Conservation (phyloP, 2,888 invertebrate species). For the Netelia melanura region DNA sequence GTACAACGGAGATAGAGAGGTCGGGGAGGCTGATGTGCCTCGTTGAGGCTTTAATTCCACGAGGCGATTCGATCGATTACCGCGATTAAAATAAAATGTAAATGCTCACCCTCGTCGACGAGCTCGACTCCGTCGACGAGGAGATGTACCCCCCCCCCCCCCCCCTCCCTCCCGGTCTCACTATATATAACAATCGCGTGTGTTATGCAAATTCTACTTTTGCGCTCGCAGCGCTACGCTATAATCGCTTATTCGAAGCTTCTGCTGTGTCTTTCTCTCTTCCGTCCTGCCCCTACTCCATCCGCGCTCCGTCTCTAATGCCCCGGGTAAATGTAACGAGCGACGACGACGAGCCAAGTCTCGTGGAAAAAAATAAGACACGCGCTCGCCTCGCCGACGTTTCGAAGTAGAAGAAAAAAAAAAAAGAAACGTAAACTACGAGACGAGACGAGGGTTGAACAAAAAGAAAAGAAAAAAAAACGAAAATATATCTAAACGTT, state of each 20-base stretch:
- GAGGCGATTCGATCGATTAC: constrained; percentile 82
- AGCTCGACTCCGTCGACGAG: constrained; percentile 31
- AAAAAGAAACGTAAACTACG: constrained; percentile 21
- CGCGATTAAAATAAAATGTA: constrained; percentile 84
- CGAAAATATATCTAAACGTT: too few species aligned
- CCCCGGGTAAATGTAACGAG: constrained; percentile 79
- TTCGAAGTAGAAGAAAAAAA: constrained; percentile 19
- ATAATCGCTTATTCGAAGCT: constrained; percentile 84
- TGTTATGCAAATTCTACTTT: constrained; percentile 82
- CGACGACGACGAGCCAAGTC: constrained; percentile 63
- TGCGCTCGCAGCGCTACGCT: constrained; percentile 74
- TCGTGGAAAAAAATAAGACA: constrained; percentile 48
- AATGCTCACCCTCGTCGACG: constrained; percentile 73
- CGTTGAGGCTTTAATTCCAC: constrained; percentile 78
- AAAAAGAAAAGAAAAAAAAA: not conserved
- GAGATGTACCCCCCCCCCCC: not conserved
- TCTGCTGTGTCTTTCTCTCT: constrained; percentile 80
- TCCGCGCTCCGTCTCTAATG: constrained; percentile 76
- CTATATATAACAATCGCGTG: constrained; percentile 72
- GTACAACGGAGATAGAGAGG: constrained; percentile 26
- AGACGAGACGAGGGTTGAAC: constrained; percentile 62
- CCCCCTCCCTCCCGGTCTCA: not conserved
- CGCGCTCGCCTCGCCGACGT: constrained; percentile 28
- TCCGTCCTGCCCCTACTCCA: not conserved
- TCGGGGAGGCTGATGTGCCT: constrained; percentile 42